phyloP scores from a whole-genome alignment of 2,797 vertebrate genomes.

The Morelia viridis region DNA sequence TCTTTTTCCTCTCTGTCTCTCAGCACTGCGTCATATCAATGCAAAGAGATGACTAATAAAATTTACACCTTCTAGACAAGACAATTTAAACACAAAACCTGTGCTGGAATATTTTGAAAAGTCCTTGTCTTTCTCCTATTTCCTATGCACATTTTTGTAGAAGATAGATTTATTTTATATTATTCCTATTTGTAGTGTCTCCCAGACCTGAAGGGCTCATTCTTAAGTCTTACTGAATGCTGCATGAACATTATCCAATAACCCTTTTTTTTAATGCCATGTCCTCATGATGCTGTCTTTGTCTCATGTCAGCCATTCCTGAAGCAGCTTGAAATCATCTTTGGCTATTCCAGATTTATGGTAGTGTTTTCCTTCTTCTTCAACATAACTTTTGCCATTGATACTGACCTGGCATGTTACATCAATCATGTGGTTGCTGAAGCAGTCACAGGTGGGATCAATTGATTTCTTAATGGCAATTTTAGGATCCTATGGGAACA shows the following conservation, averaged over 20 bases:
- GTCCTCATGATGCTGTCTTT: not conserved
- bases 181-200: not conserved
- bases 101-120: not conserved
- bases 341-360: not conserved
- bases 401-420: not conserved
- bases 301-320: not conserved
- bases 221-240: not conserved
- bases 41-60: not conserved
- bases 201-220: not conserved
- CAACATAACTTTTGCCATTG: not conserved
- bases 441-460: not conserved
- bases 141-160: not conserved
- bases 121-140: not conserved
- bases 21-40: not conserved
- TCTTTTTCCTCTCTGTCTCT: not conserved
- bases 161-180: not conserved
- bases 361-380: not conserved
- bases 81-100: too few species aligned
- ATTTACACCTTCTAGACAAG: too few species aligned
- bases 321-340: not conserved
- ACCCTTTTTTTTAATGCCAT: not conserved
- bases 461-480: not conserved
- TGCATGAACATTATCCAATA: not conserved
- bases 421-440: not conserved
- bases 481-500: not conserved